Evolutionary conservation across 2,113 vertebrate genomes (phyloP).

Genomic region (Motacilla alba): DNA sequence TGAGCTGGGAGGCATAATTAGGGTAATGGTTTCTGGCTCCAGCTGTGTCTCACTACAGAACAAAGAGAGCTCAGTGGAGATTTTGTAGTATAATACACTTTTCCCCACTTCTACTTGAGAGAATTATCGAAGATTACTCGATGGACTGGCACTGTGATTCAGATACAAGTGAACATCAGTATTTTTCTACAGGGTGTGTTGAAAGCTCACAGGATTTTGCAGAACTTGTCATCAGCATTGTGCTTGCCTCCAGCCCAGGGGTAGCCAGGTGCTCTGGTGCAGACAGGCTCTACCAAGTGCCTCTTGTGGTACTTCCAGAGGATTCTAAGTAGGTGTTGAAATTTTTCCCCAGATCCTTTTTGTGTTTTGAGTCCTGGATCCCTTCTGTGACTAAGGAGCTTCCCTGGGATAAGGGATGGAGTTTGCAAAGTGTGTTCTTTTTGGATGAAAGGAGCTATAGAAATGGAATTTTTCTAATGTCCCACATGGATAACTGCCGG

Average conservation of each 20-base stretch:
- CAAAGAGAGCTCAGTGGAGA: slow-evolving; percentile 33
- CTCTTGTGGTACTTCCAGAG: neutral
- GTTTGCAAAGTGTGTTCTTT: neutral
- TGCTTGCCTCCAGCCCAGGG: neutral
- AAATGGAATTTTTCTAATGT: neutral
- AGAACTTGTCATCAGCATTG: neutral
- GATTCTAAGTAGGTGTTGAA: neutral
- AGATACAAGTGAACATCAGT: neutral
- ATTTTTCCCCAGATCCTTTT: neutral
- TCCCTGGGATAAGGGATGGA: neutral
- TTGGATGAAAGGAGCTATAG: neutral
- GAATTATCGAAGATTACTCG: neutral
- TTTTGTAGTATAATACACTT: slow-evolving; percentile 1
- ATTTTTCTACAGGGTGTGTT: neutral
- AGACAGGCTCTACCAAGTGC: neutral
- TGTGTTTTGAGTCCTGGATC: neutral
- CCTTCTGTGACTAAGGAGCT: neutral
- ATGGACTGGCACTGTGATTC: neutral
- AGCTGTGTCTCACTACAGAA: slow-evolving; percentile 44
- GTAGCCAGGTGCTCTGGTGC: neutral
- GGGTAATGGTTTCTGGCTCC: slow-evolving; percentile 47
- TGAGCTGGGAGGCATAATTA: slow-evolving; percentile 47
- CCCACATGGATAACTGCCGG: neutral
- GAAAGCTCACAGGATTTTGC: neutral
- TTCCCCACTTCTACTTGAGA: neutral